Evolutionary conservation across 2,113 vertebrate species (phyloP).

Genomic region (Oryctolagus cuniculus): mOryCun1.1 NC_091445.1:26979501-26980000

Average conservation of each 20-base stretch:
- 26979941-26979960: not conserved
- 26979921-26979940: not conserved
- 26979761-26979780: slow-evolving; percentile 57
- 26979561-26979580: not conserved
- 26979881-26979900: not conserved
- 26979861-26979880: not conserved
- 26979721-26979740: not conserved
- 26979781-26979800: not conserved
- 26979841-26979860: not conserved
- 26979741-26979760: slow-evolving; percentile 28
- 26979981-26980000: not conserved
- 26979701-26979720: not conserved
- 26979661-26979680: slow-evolving; percentile 8
- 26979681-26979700: not conserved
- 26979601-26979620: not conserved
- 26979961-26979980: not conserved
- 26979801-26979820: not conserved
- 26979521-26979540: slow-evolving; percentile 47
- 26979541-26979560: not conserved
- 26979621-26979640: slow-evolving; percentile 32
- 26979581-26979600: slow-evolving; percentile 1
- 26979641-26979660: not conserved
- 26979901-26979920: not conserved
- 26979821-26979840: not conserved
- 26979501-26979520: not conserved